Evolutionary conservation across 2,888 invertebrate species (phyloP).

Genomic region (Lochmaea capreae): DNA sequence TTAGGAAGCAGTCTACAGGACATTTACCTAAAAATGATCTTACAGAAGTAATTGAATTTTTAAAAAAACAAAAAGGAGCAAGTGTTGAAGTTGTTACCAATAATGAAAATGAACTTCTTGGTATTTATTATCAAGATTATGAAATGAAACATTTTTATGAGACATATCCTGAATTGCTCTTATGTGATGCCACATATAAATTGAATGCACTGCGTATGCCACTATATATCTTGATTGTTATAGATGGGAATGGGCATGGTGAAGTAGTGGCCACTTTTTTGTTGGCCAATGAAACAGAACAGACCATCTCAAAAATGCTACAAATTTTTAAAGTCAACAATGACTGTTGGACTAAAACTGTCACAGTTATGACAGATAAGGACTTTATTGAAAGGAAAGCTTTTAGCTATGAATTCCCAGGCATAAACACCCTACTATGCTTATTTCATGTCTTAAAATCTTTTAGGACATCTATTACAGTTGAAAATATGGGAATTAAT

Average conservation of each 20-base stretch:
- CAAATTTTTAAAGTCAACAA: constrained; percentile 31
- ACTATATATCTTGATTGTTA: no score
- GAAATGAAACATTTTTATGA: no score
- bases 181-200: no score
- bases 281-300: constrained; percentile 24
- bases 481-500: constrained; percentile 28
- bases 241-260: constrained; percentile 27
- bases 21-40: no score
- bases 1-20: background rate
- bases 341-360: constrained; percentile 18
- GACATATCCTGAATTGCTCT: no score
- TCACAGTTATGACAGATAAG: constrained; percentile 27
- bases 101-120: no score
- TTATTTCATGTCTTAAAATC: constrained; percentile 33
- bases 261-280: constrained; percentile 33
- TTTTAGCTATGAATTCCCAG: constrained; percentile 28
- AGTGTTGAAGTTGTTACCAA: no score
- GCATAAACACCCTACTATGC: constrained; percentile 27
- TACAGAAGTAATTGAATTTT: no score
- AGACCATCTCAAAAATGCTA: constrained; percentile 23
- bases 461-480: constrained; percentile 30
- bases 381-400: constrained; percentile 30
- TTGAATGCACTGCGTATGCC: no score
- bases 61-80: no score
- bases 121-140: no score